These are phyloP conservation scores for Cepphus grylle DNA, from an alignment of 2,113 vertebrate species.

Conservation along the genomic window DNA sequence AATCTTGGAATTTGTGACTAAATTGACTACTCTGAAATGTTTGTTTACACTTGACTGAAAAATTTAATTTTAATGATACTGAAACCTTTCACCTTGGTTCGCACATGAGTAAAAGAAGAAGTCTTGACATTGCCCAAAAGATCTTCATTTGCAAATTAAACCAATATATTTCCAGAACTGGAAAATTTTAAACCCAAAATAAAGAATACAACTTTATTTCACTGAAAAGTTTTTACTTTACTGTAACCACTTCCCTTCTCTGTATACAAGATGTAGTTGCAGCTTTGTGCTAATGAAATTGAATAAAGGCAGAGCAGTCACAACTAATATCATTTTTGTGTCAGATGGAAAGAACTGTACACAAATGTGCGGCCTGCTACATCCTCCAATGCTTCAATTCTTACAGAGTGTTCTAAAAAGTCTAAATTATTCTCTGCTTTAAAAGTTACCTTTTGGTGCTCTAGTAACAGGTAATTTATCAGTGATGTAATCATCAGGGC, in stretches of 20 bases:
- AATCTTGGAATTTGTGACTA: not conserved
- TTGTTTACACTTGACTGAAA: not conserved
- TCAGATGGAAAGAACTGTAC: not conserved
- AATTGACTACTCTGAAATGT: not conserved
- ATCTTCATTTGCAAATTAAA: not conserved
- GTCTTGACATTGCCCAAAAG: not conserved
- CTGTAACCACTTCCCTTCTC: not conserved
- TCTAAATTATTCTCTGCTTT: not conserved
- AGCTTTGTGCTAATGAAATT: not conserved
- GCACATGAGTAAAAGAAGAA: not conserved
- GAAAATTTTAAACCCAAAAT: not conserved
- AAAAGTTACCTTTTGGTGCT: slow-evolving; percentile 79
- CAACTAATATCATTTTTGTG: not conserved
- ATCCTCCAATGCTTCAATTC: not conserved
- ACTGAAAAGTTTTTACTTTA: not conserved
- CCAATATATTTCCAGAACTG: not conserved
- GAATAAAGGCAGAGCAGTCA: not conserved
- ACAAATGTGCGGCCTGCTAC: not conserved
- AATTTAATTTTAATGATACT: not conserved
- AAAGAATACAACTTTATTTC: not conserved
- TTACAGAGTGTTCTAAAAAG: not conserved
- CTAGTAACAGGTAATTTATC: slow-evolving; percentile 47
- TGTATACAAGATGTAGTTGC: not conserved
- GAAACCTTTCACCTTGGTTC: not conserved
- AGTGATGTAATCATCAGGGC: slow-evolving; percentile 82